Base-by-base conservation (phyloP, 1,140 invertebrate species). In the Aplysia californica region DNA sequence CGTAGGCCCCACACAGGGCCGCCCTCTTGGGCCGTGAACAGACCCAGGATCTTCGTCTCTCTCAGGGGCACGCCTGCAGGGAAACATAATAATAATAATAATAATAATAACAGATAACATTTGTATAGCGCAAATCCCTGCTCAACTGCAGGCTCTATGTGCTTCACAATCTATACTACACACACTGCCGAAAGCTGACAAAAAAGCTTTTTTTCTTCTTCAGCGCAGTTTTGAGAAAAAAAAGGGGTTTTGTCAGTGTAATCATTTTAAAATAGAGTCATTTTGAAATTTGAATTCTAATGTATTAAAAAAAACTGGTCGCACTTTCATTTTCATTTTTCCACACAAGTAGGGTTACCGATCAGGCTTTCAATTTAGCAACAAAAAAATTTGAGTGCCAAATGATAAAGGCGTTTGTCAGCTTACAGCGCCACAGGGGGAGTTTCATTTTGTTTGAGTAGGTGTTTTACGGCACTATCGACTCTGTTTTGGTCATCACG, bases 1-100 rank as follows among this genome's bases (percentile, higher is more conserved):
- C 80, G 80, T 31, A 85, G 71, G 5, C 86, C 86, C 83, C 83
- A 88, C 1, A 88, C 79, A 15, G 75, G 75, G 10, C 75, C 77
- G 41, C 79, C 69, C 29, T 80, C 80, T 31, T 80, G 80, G 0
- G 84, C 58, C 0, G 76, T 79, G 76, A 80, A 84, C 75, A 87
- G 73, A 61, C 86, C 81, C 26, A 83, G 82, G 1, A 87, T 56
- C 10, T 78, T 78, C 0, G 83, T 81, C 71, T 85, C 81, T 61
- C 80, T 75, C n/a, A 86, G 72, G 2, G 79, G 59, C 59, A 84
- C 82, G 33, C 77, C 86, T 87, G 75, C 23, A 79, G 75, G 41
- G 44, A 55, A 64, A 61, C n/a, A n/a, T n/a, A n/a, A n/a, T n/a
- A n/a, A n/a, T n/a, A n/a, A n/a, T n/a, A n/a, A n/a, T n/a, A n/a